Evolutionary conservation across 1,140 invertebrate genomes (phyloP), one percentile per base, ranked within the genome.

Genomic region (Babylonia areolata): DNA sequence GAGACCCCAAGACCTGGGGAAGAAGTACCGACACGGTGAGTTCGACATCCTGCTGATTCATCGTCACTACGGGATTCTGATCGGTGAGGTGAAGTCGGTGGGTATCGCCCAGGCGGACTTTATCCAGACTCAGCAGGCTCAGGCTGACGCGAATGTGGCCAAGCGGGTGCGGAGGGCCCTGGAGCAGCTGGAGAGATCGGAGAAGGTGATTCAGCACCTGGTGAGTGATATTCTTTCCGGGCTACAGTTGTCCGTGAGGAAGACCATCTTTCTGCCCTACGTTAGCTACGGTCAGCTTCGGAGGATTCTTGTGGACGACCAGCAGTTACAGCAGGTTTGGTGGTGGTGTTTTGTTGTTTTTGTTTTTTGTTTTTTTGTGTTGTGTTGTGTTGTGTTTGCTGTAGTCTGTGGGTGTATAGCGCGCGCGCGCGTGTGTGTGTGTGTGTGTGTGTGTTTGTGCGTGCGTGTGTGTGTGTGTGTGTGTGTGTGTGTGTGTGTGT

Each of bases 41-140:
- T 83, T 83, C n/a, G 81, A 83, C 35, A 31, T 83, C 20, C 28
- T 83, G 33, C 17, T 83, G 15, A 40, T 83, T 69, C 81, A 83
- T 35, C 81, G 81, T 35, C 54, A 40, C 23, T 42, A 69, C 35
- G 81, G 81, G 28, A 69, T 83, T 33, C 51, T 83, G 0, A 37
- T 83, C 39, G 81, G 81, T 23, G 81, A 83, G 54, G 39, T 83
- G 17, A 83, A 83, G 28, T 35, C 81, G n/a, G 58, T 83, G 15
- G 81, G 81, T 28, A 40, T 69, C 58, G 15, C 35, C 15, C 9
- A 58, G 28, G 54, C 3, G 17, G 12, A 64, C 2, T 37, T 83
- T 54, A 33, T 23, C 2, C 33, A 83, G 3, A 69, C 35, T 12
- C 20, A 6, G 28, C 28, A 64, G 1, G 42, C 51, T 3, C n/a